Percentiles rank a stretch among this genome's conserved stretches.
Conservation (phyloP, 2,113 vertebrate species). For the Ia io region DNA sequence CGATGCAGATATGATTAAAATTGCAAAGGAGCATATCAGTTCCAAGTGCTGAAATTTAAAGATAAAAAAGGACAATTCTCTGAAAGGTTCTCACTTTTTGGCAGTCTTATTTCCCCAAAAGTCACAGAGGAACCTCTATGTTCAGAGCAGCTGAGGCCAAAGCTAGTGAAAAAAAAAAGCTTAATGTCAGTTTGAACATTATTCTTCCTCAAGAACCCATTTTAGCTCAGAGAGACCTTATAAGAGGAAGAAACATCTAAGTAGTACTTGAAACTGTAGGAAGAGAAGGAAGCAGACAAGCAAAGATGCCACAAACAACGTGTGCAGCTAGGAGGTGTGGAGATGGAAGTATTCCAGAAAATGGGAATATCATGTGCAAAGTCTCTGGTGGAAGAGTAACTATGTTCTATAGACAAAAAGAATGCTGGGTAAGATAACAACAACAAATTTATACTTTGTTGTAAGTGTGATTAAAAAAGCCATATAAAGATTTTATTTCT, state of each 20-base stretch:
- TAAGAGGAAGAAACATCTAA: neutral
- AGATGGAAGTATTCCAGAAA: neutral
- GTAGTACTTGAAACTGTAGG: neutral
- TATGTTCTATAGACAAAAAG: neutral
- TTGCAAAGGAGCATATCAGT: neutral
- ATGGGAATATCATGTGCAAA: neutral
- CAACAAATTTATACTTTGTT: neutral
- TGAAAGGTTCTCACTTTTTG: constrained; percentile 2
- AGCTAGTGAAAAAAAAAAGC: neutral
- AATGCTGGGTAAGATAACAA: neutral
- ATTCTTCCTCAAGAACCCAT: neutral
- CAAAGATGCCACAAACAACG: neutral
- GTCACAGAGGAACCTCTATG: neutral
- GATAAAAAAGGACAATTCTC: neutral
- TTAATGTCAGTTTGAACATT: neutral
- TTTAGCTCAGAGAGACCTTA: neutral
- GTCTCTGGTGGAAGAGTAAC: neutral
- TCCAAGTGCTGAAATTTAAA: neutral
- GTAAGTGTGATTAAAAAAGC: neutral
- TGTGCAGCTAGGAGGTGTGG: neutral
- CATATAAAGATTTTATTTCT: neutral
- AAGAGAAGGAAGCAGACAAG: neutral
- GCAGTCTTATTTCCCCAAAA: neutral
- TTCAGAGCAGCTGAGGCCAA: neutral
- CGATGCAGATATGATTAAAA: constrained; percentile 15